A percentile compares a stretch with the other conserved stretches of the same genome.
These are phyloP conservation scores for Cossypha heuglini DNA, from an alignment of 2,797 vertebrate species.

Conservation along the genomic window DNA sequence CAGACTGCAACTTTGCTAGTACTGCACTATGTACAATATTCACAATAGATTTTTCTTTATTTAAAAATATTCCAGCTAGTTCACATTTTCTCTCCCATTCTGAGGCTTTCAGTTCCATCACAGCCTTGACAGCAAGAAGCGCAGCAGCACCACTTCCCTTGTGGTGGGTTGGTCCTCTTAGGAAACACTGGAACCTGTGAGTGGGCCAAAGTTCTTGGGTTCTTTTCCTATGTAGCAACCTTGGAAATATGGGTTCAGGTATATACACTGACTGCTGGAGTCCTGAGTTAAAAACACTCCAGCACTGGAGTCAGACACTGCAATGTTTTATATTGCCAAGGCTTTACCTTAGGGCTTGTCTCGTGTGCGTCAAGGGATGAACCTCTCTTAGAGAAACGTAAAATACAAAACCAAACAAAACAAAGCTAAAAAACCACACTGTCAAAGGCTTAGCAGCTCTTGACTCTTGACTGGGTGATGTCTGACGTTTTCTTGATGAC, in stretches of 20 bases:
- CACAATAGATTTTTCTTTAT: conserved; percentile 75
- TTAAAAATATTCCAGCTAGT: conserved; percentile 80
- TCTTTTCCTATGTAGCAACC: conserved; percentile 51
- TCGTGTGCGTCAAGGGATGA: conserved; percentile 63
- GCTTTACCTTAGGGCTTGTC: conserved; percentile 73
- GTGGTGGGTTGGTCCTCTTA: conserved; percentile 71
- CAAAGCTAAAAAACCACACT: conserved; percentile 39
- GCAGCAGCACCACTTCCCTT: conserved; percentile 67
- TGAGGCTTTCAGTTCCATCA: conserved; percentile 74
- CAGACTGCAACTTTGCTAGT: conserved; percentile 79
- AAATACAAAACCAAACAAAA: conserved; percentile 70
- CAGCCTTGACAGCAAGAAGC: conserved; percentile 71
- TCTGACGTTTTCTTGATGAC: conserved; percentile 99
- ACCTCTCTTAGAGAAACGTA: conserved; percentile 65
- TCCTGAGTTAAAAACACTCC: conserved; percentile 81
- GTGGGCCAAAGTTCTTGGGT: conserved; percentile 55
- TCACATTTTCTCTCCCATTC: conserved; percentile 81
- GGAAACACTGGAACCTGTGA: conserved; percentile 67
- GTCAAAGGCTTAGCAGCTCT: conserved; percentile 80
- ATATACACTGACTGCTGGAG: conserved; percentile 67
- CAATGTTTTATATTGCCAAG: conserved; percentile 69
- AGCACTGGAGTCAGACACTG: conserved; percentile 68
- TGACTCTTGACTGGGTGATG: conserved; percentile 84
- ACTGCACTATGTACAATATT: conserved; percentile 88
- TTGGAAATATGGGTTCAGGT: conserved; percentile 68